These are phyloP conservation scores for Atrichornis clamosus DNA, from an alignment of 2,113 vertebrate species.

Conservation along the genomic window DNA sequence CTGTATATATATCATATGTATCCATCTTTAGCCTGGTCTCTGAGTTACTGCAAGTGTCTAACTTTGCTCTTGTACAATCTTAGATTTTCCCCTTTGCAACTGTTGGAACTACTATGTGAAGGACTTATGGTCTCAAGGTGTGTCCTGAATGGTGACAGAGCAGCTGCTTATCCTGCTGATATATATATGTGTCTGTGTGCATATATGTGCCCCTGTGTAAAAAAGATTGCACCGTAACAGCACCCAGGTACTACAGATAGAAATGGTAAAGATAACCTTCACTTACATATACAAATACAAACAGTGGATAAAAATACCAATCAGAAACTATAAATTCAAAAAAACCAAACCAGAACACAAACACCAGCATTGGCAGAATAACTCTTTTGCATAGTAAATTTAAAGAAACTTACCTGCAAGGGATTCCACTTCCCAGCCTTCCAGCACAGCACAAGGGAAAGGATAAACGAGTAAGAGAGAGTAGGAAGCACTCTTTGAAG, in stretches of 20 bases:
- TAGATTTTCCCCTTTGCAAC: not conserved
- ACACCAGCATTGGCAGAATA: not conserved
- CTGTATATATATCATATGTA: not conserved
- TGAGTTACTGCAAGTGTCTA: not conserved
- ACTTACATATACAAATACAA: not conserved
- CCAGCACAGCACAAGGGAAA: constrained; percentile 73
- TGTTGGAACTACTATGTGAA: not conserved
- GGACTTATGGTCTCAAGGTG: not conserved
- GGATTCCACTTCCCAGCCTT: constrained; percentile 98
- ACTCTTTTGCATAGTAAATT: not conserved
- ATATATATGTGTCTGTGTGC: not conserved
- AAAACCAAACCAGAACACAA: not conserved
- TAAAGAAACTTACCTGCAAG: constrained; percentile 89
- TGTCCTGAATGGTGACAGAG: not conserved
- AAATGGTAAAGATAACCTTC: not conserved
- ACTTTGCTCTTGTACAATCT: not conserved
- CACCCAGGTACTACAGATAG: not conserved
- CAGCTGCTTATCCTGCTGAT: not conserved
- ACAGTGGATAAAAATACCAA: not conserved
- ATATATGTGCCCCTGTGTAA: not conserved
- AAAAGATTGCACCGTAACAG: not conserved
- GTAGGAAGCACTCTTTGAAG: constrained; percentile 35
- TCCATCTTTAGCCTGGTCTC: not conserved
- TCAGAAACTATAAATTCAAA: not conserved
- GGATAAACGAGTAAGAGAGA: constrained; percentile 71